A percentile compares a stretch with the other conserved stretches of the same genome.
These are phyloP conservation scores for Enteromius trimaculatus DNA, from an alignment of 2,797 vertebrate genomes.

Conservation along the genomic window DNA sequence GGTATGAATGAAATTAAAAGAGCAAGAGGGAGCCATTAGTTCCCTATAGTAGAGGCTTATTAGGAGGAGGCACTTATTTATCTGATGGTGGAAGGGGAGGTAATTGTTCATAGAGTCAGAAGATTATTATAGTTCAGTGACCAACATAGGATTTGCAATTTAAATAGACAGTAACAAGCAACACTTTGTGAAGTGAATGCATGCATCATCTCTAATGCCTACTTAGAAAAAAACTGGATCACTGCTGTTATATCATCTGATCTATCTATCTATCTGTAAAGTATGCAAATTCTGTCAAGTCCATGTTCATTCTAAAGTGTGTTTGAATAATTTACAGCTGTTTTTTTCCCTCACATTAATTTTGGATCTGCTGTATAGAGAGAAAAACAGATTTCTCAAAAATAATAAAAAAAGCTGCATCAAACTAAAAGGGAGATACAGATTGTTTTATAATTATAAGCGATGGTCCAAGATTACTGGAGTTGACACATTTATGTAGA, in stretches of 20 bases:
- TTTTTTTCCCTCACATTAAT: slow-evolving; percentile 13
- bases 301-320: slow-evolving; percentile 58
- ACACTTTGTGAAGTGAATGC: slow-evolving; percentile 50
- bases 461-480: not conserved
- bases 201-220: slow-evolving; percentile 62
- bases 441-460: slow-evolving; percentile 10
- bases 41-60: slow-evolving; percentile 83
- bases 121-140: slow-evolving; percentile 56
- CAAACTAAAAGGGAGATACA: not conserved
- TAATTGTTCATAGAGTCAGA: slow-evolving; percentile 61
- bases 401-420: not conserved
- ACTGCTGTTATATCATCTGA: not conserved
- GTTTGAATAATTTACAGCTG: slow-evolving; percentile 60
- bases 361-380: not conserved
- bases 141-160: slow-evolving; percentile 57
- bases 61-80: slow-evolving; percentile 83
- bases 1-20: slow-evolving; percentile 88
- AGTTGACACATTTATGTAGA: slow-evolving; percentile 15
- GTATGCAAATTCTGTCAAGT: slow-evolving; percentile 64
- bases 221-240: slow-evolving; percentile 59
- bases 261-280: slow-evolving; percentile 29
- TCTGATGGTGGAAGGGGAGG: slow-evolving; percentile 66
- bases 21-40: slow-evolving; percentile 81
- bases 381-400: slow-evolving; percentile 1
- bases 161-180: slow-evolving; percentile 58